phyloP scores from a whole-genome alignment of 2,888 invertebrate genomes.

The Encarsia formosa region DNA sequence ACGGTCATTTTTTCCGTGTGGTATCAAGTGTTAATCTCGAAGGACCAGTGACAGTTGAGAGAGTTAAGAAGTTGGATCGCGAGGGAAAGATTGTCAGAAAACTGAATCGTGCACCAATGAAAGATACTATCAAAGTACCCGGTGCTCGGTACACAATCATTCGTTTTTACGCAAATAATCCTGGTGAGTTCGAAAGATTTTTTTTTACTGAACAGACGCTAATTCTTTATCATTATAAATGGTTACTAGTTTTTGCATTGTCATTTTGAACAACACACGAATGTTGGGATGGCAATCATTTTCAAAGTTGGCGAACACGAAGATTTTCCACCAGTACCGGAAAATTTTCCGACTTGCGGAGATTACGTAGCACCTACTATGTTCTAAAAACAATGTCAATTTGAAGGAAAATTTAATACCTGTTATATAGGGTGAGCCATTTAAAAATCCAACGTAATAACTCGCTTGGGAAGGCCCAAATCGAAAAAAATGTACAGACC shows the following conservation, averaged over 20 bases:
- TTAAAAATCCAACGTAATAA: no score
- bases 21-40: conserved; percentile 70
- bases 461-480: no score
- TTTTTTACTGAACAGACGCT: no score
- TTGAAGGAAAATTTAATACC: no score
- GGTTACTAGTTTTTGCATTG: conserved; percentile 41
- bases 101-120: conserved; percentile 69
- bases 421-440: no score
- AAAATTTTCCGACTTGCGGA: conserved; percentile 74
- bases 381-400: no score
- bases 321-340: conserved; percentile 70
- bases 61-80: conserved; percentile 65
- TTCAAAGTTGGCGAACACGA: conserved; percentile 77
- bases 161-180: conserved; percentile 78
- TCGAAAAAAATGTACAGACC: no score
- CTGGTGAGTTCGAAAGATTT: no score
- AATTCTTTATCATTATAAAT: no score
- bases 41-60: conserved; percentile 64
- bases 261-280: conserved; percentile 86
- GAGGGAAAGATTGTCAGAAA: conserved; percentile 69
- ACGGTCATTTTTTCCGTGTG: conserved; percentile 79
- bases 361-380: conserved; percentile 6
- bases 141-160: conserved; percentile 87
- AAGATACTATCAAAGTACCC: conserved; percentile 86
- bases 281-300: conserved; percentile 83